phyloP scores from a whole-genome alignment of 2,888 invertebrate genomes.

The Hyppa rectilinea region DNA sequence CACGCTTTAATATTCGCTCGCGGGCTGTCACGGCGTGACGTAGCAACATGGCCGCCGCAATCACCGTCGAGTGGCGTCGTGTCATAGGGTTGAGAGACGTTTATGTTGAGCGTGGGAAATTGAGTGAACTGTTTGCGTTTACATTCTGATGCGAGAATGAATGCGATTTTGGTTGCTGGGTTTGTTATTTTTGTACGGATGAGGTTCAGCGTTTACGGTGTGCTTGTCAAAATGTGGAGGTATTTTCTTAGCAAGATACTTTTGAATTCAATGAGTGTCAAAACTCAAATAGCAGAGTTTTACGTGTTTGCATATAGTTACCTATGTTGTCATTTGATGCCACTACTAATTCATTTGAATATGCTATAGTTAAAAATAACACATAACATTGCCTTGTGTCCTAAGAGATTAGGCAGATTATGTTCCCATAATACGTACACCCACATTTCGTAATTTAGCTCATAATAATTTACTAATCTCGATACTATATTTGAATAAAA shows the following conservation, averaged over 20 bases:
- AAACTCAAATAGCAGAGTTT: neutral
- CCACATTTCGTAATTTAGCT: neutral
- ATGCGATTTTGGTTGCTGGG: constrained; percentile 31
- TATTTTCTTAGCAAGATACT: neutral
- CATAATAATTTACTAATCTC: neutral
- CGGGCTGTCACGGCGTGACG: constrained; percentile 71
- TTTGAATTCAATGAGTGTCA: neutral
- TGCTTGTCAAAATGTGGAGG: neutral
- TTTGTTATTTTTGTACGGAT: constrained; percentile 18
- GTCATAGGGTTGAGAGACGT: constrained; percentile 61
- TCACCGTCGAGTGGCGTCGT: constrained; percentile 65
- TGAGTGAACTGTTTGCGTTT: constrained; percentile 54
- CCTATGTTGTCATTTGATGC: neutral
- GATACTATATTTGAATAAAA: neutral
- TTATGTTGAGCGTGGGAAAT: constrained; percentile 61
- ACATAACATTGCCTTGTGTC: neutral
- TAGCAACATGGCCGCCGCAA: constrained; percentile 75
- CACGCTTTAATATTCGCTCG: constrained; percentile 68
- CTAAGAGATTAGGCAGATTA: neutral
- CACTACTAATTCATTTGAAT: neutral
- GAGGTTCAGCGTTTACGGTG: neutral
- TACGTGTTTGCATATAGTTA: neutral
- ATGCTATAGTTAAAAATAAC: neutral
- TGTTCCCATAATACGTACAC: neutral
- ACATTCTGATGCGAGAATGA: constrained; percentile 44